Evolutionary conservation across 2,113 vertebrate genomes (phyloP), one percentile per base, ranked within the genome.

Genomic region (Alouatta palliata): DNA sequence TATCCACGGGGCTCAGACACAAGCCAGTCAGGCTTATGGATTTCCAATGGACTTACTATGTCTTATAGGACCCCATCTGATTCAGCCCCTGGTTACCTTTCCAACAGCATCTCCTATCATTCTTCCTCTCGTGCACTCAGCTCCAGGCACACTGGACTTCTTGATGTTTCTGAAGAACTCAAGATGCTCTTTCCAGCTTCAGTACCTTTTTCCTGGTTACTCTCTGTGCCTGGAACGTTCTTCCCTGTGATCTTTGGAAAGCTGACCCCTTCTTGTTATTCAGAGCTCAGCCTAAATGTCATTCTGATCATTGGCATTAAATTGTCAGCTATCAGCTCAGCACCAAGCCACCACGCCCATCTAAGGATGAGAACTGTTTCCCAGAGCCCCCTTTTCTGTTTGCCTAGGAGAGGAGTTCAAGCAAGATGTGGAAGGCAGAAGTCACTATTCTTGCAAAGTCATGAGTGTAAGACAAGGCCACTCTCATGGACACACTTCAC

Each of bases 401-500:
- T 92, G 4, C 79, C 54, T n/a, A 47, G 35, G 9, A 87, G 13
- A 75, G 16, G 19, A 83, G 70, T 79, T 12, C 54, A 25, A 90
- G 81, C 25, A 76, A 93, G 66, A 92, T 21, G n/a, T 91, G 30
- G 47, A 89, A 96, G 19, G 68, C 35, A 77, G 21, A 94, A 43
- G 9, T 64, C 45, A 8, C 73, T 52, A 47, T 82, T 75, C 47
- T 30, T n/a, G 12, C 16, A 32, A 81, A 23, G 23, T 20, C 66
- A 8, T 66, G 52, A 40, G n/a, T 54, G 61, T 86, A 52, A 68
- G 37, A 68, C 17, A 21, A 4, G 23, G 40, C 1, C 11, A 71
- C 3, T 35, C 21, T 70, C 64, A 23, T 19, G 56, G 12, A 6
- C 23, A 16, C 25, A 54, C 21, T 49, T 19, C 4, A 17, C 21